Base-by-base conservation (phyloP, 2,888 invertebrate species). In the Aplocera efformata region DNA sequence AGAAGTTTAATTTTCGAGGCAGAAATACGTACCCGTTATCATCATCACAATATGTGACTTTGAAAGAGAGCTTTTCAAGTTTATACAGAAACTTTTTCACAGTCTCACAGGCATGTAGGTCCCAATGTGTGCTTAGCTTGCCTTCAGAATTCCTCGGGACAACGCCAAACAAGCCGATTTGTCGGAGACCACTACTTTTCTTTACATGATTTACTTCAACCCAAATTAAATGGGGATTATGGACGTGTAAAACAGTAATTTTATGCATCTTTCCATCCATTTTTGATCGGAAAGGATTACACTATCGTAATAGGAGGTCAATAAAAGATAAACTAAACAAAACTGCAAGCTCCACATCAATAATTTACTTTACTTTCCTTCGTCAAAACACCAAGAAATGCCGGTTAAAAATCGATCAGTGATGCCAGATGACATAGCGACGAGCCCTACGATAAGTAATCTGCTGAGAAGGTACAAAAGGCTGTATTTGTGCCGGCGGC, bases 211-310 rank as follows among this genome's bases (percentile, higher is more conserved):
- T 17, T 5, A 45, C 28, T 30, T 45, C 45, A 17, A 45, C 23
- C 45, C 45, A 45, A 11, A 45, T 6, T 32, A 40, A 30, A 8
- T 45, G 36, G 1, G 45, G 45, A 9, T 37, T 45, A 10, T 25
- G 36, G 22, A 33, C 24, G 28, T 40, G 17, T 3, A 45, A 7
- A 1, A 45, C 32, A 17, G 25, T n/a, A 25, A 44, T 17, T 17
- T 17, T 17, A 17, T 17, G 5, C 13, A 5, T 5, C 13, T 17
- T 17, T 17, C 13, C 44, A 20, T 44, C 40, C 44, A 44, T 44
- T 26, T 32, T 40, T 13, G 5, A 21, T 8, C 3, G 13, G 13
- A 17, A 17, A n/a, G n/a, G n/a, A n/a, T n/a, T n/a, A n/a, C n/a
- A n/a, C n/a, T 17, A 3, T 3, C 5, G 13, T 3, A 17, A 17